These are phyloP conservation scores for Chirona hameri DNA, from an alignment of 2,888 invertebrate species.

Conservation along the genomic window DNA sequence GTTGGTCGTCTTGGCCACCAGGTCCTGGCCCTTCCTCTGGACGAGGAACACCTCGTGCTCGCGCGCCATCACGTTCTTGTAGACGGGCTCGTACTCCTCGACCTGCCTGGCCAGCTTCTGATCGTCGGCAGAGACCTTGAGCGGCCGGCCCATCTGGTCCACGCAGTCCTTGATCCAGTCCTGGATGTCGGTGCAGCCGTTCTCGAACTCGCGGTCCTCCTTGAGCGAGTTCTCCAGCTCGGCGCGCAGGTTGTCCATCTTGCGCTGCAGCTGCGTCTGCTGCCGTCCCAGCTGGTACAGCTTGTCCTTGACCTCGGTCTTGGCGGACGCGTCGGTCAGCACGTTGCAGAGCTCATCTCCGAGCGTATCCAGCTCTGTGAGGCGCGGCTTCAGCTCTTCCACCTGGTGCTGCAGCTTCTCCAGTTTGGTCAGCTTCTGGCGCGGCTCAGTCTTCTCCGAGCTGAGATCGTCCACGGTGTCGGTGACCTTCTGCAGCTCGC, in stretches of 20 bases:
- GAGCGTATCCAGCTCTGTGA: slow-evolving; percentile 84
- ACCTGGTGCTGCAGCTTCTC: slow-evolving; percentile 80
- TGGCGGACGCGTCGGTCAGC: slow-evolving; percentile 81
- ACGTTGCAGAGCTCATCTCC: slow-evolving; percentile 81
- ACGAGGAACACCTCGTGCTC: slow-evolving; percentile 94
- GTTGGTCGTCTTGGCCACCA: slow-evolving; percentile 53
- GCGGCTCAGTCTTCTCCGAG: slow-evolving; percentile 69
- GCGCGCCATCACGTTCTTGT: slow-evolving; percentile 74
- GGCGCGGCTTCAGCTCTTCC: slow-evolving; percentile 79
- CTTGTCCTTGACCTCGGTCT: slow-evolving; percentile 85
- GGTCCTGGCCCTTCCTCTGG: slow-evolving; percentile 79
- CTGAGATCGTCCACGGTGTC: slow-evolving; percentile 81
- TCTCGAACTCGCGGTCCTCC: slow-evolving; percentile 86
- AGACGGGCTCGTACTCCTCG: slow-evolving; percentile 75
- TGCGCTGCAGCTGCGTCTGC: slow-evolving; percentile 82
- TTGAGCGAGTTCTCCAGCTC: slow-evolving; percentile 78
- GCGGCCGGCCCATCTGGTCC: slow-evolving; percentile 66
- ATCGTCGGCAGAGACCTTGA: slow-evolving; percentile 81
- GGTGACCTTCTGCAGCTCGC: slow-evolving; percentile 80
- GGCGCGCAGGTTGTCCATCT: slow-evolving; percentile 81
- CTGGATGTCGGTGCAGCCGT: slow-evolving; percentile 78
- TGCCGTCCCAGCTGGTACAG: slow-evolving; percentile 79
- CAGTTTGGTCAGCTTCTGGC: slow-evolving; percentile 80
- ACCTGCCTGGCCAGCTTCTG: slow-evolving; percentile 79
- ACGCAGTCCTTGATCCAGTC: slow-evolving; percentile 85